Conservation (phyloP, 2,888 invertebrate genomes). For the Petrolisthes cinctipes region DNA sequence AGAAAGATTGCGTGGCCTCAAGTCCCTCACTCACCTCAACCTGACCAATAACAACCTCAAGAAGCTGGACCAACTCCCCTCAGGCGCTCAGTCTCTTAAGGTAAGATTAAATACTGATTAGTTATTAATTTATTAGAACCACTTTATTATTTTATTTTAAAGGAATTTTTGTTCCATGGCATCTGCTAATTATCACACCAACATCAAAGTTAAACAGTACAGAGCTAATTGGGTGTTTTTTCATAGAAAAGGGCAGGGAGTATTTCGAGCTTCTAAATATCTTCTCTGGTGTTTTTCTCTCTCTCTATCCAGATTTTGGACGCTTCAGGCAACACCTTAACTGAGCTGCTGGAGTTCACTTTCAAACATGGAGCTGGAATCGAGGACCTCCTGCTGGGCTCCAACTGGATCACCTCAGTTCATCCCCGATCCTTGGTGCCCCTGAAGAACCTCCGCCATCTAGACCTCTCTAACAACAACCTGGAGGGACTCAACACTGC, state of each 20-base stretch:
- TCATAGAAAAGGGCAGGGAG: too few species aligned
- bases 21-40: conserved; percentile 67
- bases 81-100: conserved; percentile 66
- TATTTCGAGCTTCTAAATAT: too few species aligned
- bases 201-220: not conserved
- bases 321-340: conserved; percentile 61
- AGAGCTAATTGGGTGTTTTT: too few species aligned
- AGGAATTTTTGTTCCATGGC: not conserved
- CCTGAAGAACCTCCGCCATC: conserved; percentile 82
- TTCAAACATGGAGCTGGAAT: conserved; percentile 82
- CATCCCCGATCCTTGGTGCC: conserved; percentile 84
- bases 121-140: not conserved
- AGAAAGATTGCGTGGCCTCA: conserved; percentile 64
- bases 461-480: conserved; percentile 83
- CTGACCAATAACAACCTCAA: conserved; percentile 67
- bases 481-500: conserved; percentile 48
- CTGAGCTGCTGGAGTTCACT: conserved; percentile 78
- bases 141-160: not conserved
- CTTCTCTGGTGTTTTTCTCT: not conserved
- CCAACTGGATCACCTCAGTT: conserved; percentile 82
- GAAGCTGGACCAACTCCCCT: conserved; percentile 67
- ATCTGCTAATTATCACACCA: not conserved
- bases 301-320: conserved; percentile 57
- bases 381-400: conserved; percentile 83
- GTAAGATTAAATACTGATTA: conserved; percentile 23